phyloP scores from a whole-genome alignment of 2,888 invertebrate genomes.

The Salticus scenicus region DNA sequence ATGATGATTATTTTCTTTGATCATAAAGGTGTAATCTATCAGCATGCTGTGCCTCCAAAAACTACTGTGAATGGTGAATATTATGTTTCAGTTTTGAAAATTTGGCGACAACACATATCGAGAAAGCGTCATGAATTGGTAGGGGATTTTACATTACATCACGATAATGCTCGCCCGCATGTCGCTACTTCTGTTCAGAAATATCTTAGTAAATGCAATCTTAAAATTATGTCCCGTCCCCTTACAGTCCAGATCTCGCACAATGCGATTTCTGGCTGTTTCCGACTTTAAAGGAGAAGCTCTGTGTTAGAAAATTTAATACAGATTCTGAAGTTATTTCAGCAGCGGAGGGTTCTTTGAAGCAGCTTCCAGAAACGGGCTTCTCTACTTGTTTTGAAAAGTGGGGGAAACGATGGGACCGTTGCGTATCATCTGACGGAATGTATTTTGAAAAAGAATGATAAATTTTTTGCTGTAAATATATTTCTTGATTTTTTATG shows the following conservation, averaged over 20 bases:
- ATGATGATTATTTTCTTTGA: too few species aligned
- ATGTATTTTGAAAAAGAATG: constrained; percentile 19
- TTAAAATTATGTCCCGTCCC: constrained; percentile 15
- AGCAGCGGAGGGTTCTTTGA: constrained; percentile 5
- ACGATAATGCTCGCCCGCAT: constrained; percentile 19
- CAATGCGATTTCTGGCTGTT: constrained; percentile 6
- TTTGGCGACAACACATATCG: too few species aligned
- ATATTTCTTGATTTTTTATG: constrained; percentile 25
- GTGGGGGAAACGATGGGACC: neutral
- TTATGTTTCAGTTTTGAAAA: too few species aligned
- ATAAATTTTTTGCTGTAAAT: neutral
- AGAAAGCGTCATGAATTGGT: neutral
- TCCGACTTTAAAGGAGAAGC: constrained; percentile 9
- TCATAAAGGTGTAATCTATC: too few species aligned
- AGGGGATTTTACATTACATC: neutral
- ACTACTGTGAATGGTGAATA: too few species aligned
- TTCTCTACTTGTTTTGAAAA: constrained; percentile 18
- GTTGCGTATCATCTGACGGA: constrained; percentile 14
- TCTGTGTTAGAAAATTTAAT: neutral
- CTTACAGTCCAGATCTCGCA: neutral
- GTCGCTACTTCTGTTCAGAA: constrained; percentile 23
- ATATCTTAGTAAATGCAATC: constrained; percentile 19
- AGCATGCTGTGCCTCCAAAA: too few species aligned
- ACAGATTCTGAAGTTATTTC: constrained; percentile 6
- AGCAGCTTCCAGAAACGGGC: neutral